These are phyloP conservation scores for Ceratina japonica DNA, from an alignment of 1,140 invertebrate species.

Conservation along the genomic window DNA sequence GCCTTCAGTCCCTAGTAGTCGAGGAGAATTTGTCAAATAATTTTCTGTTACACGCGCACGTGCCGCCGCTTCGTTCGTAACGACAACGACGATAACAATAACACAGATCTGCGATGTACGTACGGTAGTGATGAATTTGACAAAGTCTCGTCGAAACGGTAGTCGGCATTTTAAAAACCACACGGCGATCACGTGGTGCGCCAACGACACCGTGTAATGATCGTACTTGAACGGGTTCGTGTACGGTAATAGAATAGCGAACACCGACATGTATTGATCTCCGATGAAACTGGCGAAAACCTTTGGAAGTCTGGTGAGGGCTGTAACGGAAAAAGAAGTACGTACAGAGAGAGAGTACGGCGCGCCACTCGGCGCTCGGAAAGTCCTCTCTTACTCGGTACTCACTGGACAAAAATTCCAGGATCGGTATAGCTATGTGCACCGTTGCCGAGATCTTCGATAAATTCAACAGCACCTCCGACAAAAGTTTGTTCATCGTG, in stretches of 20 bases:
- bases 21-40: constrained; percentile 13
- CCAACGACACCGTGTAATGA: constrained; percentile 96
- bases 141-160: constrained; percentile 91
- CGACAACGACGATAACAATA: constrained; percentile 2
- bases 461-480: constrained; percentile 92
- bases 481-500: constrained; percentile 93
- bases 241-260: constrained; percentile 96
- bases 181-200: constrained; percentile 96
- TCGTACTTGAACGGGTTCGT: constrained; percentile 98
- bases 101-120: constrained; percentile 61
- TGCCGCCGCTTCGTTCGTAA: no score
- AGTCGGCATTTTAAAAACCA: constrained; percentile 98
- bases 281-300: constrained; percentile 91
- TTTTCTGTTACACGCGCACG: constrained; percentile 27
- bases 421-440: constrained; percentile 93
- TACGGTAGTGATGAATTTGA: constrained; percentile 93
- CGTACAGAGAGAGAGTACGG: no score
- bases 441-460: constrained; percentile 96
- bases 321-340: constrained; percentile 78
- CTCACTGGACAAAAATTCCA: constrained; percentile 97
- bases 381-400: background rate
- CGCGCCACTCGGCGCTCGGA: no score
- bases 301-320: constrained; percentile 92
- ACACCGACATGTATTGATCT: constrained; percentile 96
- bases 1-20: constrained; percentile 88